phyloP scores from a whole-genome alignment of 2,888 invertebrate species.

The Netelia inedita region DNA sequence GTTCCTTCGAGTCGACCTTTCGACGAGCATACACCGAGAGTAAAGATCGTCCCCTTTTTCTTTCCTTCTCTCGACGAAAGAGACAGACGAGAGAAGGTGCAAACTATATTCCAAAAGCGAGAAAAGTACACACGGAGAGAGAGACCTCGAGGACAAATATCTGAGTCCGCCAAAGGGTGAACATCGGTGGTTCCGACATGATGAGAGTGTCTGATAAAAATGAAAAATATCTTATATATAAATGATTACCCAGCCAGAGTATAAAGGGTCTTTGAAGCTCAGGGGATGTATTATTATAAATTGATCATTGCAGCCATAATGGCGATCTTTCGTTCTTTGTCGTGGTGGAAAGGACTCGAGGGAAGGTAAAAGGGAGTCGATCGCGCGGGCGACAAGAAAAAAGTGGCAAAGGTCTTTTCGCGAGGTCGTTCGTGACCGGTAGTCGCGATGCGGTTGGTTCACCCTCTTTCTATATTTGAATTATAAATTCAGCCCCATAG shows the following conservation, averaged over 20 bases:
- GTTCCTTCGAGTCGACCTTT: constrained; percentile 64
- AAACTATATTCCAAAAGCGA: constrained; percentile 58
- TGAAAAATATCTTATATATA: too few species aligned
- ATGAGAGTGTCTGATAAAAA: too few species aligned
- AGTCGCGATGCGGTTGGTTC: not conserved
- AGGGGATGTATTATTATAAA: too few species aligned
- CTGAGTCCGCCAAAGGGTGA: not conserved
- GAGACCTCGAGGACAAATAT: constrained; percentile 28
- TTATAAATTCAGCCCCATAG: too few species aligned
- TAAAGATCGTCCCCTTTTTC: constrained; percentile 37
- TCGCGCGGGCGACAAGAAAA: constrained; percentile 62
- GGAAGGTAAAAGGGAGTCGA: not conserved
- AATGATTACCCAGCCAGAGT: too few species aligned
- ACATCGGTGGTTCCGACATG: not conserved
- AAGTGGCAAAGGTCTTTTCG: constrained; percentile 41
- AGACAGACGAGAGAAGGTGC: constrained; percentile 40
- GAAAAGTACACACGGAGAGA: not conserved
- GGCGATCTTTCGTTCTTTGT: too few species aligned
- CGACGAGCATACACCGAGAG: constrained; percentile 42
- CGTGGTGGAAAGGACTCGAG: too few species aligned
- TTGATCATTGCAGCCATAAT: too few species aligned
- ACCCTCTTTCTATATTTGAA: not conserved
- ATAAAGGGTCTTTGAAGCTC: too few species aligned
- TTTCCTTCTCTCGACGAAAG: not conserved
- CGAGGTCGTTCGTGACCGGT: constrained; percentile 45